Evolutionary conservation across 2,113 vertebrate genomes (phyloP), one percentile per base, ranked within the genome.

Genomic region (Etia nguti): DNA sequence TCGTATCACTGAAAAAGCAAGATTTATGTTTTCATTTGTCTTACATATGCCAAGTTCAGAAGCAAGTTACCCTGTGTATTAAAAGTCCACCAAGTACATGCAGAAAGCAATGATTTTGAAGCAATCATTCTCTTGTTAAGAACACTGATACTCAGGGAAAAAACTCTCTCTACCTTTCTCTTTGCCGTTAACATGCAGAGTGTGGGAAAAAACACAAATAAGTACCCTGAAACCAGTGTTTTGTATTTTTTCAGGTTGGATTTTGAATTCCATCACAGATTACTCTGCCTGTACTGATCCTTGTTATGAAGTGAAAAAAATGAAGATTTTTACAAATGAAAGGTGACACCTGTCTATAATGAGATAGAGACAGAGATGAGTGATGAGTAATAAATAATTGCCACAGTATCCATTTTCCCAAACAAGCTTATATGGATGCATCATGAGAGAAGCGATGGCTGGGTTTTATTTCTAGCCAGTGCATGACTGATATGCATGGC

Each of bases 401-500:
- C 83, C 92, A 82, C 80, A 85, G 59, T 86, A 81, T 88, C 89
- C 89, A 92, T 91, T 93, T 92, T 91, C 38, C 88, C 87, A 93
- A 94, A 92, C 92, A 93, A 92, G 93, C 93, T 94, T 94, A 90
- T 92, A 81, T 85, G 81, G 56, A 87, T 88, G 79, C 84, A 84
- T 87, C 84, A 87, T 90, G 88, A 86, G 92, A 80, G 85, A 91
- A 88, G 84, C 86, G 73, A 93, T 83, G 90, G 89, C 84, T 86
- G 84, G 90, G 91, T 94, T 94, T 94, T 93, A 92, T 94, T 94
- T 93, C 89, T 85, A 95, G 92, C 89, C 90, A 88, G 92, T 80
- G 36, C 90, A 93, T 96, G 95, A 96, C 95, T 96, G 96, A 97
- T 96, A 96, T 96, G 96, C 96, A 96, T 97, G 96, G 91, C 95